Evolutionary conservation across 1,140 invertebrate genomes (phyloP).

Genomic region (Lordiphosa mommai): DNA sequence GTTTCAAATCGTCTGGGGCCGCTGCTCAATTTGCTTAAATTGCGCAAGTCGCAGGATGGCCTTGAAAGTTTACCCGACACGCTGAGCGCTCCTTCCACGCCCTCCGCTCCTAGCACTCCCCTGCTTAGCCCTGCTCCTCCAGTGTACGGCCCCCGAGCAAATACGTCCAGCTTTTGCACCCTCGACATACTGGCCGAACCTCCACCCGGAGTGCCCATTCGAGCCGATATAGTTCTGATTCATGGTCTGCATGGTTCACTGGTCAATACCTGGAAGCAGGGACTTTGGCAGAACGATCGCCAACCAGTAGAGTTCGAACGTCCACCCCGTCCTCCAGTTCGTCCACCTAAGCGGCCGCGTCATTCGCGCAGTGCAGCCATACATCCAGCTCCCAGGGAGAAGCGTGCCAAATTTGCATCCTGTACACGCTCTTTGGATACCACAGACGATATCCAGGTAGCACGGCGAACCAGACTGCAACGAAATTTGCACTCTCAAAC

Average conservation of each 20-base stretch:
- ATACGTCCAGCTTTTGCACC: constrained; percentile 70
- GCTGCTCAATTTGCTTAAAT: constrained; percentile 69
- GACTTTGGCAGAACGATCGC: constrained; percentile 80
- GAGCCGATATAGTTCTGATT: constrained; percentile 82
- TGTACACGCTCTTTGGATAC: constrained; percentile 17
- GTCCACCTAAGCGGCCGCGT: constrained; percentile 70
- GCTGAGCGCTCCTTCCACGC: constrained; percentile 35
- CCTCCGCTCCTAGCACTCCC: constrained; percentile 32
- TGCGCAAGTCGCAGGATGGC: constrained; percentile 68
- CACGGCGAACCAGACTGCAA: constrained; percentile 12
- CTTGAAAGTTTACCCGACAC: constrained; percentile 69
- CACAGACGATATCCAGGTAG: constrained; percentile 6
- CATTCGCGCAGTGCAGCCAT: constrained; percentile 61
- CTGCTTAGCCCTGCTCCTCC: constrained; percentile 24
- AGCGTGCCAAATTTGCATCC: constrained; percentile 59
- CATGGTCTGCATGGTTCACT: constrained; percentile 83
- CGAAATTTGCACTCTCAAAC: constrained; percentile 5
- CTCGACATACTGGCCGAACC: constrained; percentile 79
- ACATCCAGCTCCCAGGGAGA: constrained; percentile 60
- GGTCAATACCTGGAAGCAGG: constrained; percentile 82
- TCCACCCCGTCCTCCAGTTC: constrained; percentile 66
- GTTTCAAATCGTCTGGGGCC: constrained; percentile 77
- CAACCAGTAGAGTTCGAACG: constrained; percentile 74
- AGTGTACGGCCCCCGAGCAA: constrained; percentile 37
- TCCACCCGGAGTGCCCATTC: constrained; percentile 66